phyloP scores from a whole-genome alignment of 1,140 invertebrate species.

The Archegozetes longisetosus region DNA sequence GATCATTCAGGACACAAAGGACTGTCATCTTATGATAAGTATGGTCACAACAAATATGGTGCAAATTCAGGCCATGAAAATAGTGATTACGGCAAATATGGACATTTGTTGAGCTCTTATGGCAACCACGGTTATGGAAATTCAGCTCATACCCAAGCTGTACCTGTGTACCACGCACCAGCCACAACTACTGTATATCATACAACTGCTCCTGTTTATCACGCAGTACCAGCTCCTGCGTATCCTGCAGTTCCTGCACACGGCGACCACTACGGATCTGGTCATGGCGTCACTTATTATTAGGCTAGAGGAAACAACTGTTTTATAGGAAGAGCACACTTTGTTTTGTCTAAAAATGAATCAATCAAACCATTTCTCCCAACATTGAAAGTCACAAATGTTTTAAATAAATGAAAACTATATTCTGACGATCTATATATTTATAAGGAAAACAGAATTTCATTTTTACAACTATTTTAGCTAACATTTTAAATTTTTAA shows the following conservation, averaged over 20 bases:
- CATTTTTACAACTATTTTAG: no score
- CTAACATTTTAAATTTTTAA: no score
- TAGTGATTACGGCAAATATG: constrained; percentile 1
- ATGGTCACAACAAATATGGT: constrained; percentile 8
- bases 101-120: constrained; percentile 3
- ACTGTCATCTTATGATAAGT: neutral
- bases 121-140: neutral
- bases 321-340: no score
- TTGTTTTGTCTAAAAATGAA: no score
- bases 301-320: no score
- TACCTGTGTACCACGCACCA: neutral
- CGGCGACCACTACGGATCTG: neutral
- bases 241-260: neutral
- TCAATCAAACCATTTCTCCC: no score
- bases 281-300: neutral
- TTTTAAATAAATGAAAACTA: no score
- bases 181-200: neutral
- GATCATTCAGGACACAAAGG: neutral
- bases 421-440: no score
- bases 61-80: neutral
- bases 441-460: no score
- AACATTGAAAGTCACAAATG: no score
- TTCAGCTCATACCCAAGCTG: neutral
- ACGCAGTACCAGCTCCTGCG: neutral
- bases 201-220: neutral